Conservation (phyloP, 2,888 invertebrate species). For the Ommatoiulus sabulosus region DNA sequence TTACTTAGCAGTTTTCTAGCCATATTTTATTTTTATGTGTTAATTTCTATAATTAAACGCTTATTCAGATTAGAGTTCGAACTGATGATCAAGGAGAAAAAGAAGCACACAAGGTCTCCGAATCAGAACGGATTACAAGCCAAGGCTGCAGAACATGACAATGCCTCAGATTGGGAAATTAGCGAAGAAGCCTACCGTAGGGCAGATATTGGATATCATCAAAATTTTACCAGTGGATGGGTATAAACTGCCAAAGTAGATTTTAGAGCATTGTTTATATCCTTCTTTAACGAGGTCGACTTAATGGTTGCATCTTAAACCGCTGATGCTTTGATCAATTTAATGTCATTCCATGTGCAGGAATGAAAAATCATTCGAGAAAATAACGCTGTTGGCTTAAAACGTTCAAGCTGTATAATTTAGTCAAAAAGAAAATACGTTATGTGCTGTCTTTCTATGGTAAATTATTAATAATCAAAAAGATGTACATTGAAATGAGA, state of each 20-base stretch:
- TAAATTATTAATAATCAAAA: constrained; percentile 14
- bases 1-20: not conserved
- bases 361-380: constrained; percentile 17
- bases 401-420: not conserved
- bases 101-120: constrained; percentile 59
- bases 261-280: constrained; percentile 16
- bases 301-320: not conserved
- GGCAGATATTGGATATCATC: constrained; percentile 23
- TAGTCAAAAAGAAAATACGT: constrained; percentile 42
- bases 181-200: constrained; percentile 52
- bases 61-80: constrained; percentile 63
- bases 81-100: constrained; percentile 63
- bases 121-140: constrained; percentile 38
- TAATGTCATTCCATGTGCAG: not conserved
- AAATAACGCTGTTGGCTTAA: constrained; percentile 17
- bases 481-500: constrained; percentile 1
- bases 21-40: not conserved
- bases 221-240: constrained; percentile 56
- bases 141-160: not conserved
- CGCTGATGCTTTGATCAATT: not conserved
- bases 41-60: not conserved
- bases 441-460: constrained; percentile 26
- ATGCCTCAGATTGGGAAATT: constrained; percentile 45
- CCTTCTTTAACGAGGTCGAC: not conserved
- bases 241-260: constrained; percentile 44